These are phyloP conservation scores for Yponomeuta plumbellus DNA, from an alignment of 2,888 invertebrate species.

Conservation along the genomic window DNA sequence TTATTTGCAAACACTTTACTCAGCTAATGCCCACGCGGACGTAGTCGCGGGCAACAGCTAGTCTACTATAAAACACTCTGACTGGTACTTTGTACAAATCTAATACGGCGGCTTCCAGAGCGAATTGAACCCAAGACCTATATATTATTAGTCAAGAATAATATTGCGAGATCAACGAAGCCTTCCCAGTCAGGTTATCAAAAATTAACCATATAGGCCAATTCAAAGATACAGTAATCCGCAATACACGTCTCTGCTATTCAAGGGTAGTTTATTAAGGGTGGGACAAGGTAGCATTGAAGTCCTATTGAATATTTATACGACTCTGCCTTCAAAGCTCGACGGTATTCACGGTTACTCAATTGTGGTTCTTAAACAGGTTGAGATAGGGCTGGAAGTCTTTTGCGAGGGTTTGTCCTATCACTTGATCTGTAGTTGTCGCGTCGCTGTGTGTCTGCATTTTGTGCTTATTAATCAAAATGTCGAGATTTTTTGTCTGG, in stretches of 20 bases:
- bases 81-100: no score
- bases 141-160: no score
- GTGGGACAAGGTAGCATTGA: not conserved
- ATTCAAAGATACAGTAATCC: no score
- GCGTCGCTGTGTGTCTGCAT: not conserved
- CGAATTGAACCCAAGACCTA: no score
- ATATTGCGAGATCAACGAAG: no score
- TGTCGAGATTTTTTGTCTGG: not conserved
- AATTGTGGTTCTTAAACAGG: not conserved
- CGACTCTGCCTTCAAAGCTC: not conserved
- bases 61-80: no score
- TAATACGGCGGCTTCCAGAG: no score
- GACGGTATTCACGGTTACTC: not conserved
- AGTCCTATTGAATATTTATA: not conserved
- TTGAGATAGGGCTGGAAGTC: not conserved
- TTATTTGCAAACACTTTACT: no score
- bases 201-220: no score
- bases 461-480: conserved; percentile 3
- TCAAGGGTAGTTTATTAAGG: not conserved
- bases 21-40: no score
- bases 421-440: not conserved
- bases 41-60: no score
- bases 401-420: not conserved
- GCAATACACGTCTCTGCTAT: not conserved
- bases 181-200: no score